Percentiles rank a stretch among this genome's conserved stretches.
Evolutionary conservation across 2,797 vertebrate genomes (phyloP).

Genomic region (Salarias fasciatus): DNA sequence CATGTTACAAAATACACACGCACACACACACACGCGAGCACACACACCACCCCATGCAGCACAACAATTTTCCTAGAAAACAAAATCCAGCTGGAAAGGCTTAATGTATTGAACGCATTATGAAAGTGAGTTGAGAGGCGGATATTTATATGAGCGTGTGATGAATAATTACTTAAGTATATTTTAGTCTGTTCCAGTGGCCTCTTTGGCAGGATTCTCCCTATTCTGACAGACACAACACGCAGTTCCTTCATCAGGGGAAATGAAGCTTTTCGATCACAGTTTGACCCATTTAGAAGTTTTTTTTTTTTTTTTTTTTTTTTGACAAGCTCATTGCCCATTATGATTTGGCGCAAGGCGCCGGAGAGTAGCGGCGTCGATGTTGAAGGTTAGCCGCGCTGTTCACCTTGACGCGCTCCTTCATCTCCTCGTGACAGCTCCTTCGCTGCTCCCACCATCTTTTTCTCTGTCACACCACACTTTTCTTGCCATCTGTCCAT

Average conservation of each 20-base stretch:
- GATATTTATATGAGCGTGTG: constrained; percentile 53
- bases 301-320: constrained; percentile 1
- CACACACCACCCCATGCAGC: not conserved
- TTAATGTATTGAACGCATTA: constrained; percentile 26
- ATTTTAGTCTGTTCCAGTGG: constrained; percentile 65
- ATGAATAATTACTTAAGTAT: constrained; percentile 66
- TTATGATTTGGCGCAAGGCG: constrained; percentile 1
- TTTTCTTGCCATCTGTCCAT: constrained; percentile 66
- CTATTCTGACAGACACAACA: constrained; percentile 60
- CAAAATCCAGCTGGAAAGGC: constrained; percentile 11
- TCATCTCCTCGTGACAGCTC: constrained; percentile 33
- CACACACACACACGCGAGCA: not conserved
- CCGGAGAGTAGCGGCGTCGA: not conserved
- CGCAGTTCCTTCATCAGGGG: constrained; percentile 24
- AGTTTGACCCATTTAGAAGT: constrained; percentile 51
- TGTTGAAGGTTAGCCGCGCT: constrained; percentile 18
- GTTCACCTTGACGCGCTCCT: constrained; percentile 34
- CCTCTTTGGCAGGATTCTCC: constrained; percentile 60
- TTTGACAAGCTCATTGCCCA: constrained; percentile 1
- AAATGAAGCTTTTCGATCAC: constrained; percentile 23
- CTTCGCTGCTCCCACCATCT: constrained; percentile 27
- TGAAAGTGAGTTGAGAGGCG: constrained; percentile 33
- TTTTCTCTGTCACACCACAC: constrained; percentile 41
- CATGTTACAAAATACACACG: too few species aligned
- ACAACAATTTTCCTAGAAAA: constrained; percentile 11